A percentile compares a stretch with the other conserved stretches of the same genome.
phyloP scores from a whole-genome alignment of 2,113 vertebrate species.

The Phocoena phocoena region DNA sequence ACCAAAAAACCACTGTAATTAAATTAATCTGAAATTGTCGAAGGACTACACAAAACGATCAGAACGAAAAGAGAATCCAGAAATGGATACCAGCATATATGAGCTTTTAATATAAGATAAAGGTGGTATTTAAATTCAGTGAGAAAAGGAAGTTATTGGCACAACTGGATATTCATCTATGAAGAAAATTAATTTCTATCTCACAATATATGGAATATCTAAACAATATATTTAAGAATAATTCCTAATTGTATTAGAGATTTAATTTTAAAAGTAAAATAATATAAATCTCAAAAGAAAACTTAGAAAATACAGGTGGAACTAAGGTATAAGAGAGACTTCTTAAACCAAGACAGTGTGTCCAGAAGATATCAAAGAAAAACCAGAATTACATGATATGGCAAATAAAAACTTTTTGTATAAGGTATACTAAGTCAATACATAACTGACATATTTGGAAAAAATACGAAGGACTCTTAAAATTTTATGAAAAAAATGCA shows the following conservation, averaged over 20 bases:
- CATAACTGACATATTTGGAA: not conserved
- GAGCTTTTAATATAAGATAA: not conserved
- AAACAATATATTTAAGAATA: not conserved
- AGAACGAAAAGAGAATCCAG: not conserved
- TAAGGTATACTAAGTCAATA: not conserved
- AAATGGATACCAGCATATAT: not conserved
- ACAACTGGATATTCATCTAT: not conserved
- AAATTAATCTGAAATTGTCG: conserved; percentile 10
- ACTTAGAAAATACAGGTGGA: not conserved
- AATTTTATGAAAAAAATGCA: not conserved
- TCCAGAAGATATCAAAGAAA: not conserved
- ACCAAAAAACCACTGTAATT: not conserved
- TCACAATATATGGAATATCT: not conserved
- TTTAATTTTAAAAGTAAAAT: not conserved
- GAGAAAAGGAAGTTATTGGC: not conserved
- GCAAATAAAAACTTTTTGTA: not conserved
- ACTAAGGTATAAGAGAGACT: not conserved
- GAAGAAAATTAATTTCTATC: not conserved
- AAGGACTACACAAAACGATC: not conserved
- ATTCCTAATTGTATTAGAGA: not conserved
- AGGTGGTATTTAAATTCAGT: not conserved
- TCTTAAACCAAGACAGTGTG: not conserved
- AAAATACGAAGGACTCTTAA: not conserved
- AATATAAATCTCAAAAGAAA: not conserved
- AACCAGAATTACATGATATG: not conserved